Conservation (phyloP, 1,140 invertebrate genomes). For the Eufriesea mexicana region DNA sequence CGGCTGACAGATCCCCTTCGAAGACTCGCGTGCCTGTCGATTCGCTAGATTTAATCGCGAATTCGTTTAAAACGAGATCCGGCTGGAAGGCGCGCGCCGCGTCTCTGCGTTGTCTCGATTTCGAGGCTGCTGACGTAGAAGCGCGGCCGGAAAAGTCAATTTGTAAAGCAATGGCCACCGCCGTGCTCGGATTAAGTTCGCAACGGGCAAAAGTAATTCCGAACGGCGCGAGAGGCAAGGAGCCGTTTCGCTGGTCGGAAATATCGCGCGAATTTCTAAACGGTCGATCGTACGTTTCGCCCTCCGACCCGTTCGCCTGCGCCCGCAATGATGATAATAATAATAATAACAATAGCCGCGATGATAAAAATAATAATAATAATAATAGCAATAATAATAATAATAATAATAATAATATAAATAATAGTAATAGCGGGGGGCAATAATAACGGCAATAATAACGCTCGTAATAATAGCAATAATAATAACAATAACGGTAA, state of each 20-base stretch:
- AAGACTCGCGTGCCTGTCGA: slow-evolving; percentile 53
- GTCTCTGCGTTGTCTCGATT: slow-evolving; percentile 15
- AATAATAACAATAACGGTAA: slow-evolving; percentile 76
- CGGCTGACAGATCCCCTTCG: slow-evolving; percentile 42
- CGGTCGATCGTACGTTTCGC: slow-evolving; percentile 10
- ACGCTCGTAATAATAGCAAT: slow-evolving; percentile 71
- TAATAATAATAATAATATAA: slow-evolving; percentile 66
- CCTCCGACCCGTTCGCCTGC: not conserved
- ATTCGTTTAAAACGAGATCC: slow-evolving; percentile 45
- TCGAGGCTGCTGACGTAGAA: slow-evolving; percentile 7
- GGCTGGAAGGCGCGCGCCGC: not conserved
- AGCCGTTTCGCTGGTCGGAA: not conserved
- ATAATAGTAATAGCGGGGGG: slow-evolving; percentile 70
- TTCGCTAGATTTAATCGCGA: slow-evolving; percentile 45
- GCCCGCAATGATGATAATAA: slow-evolving; percentile 39
- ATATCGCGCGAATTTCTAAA: slow-evolving; percentile 32
- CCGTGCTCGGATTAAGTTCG: slow-evolving; percentile 6
- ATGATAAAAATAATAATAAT: slow-evolving; percentile 46
- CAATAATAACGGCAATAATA: slow-evolving; percentile 72
- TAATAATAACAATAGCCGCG: slow-evolving; percentile 61
- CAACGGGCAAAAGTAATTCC: slow-evolving; percentile 21
- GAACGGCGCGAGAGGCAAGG: not conserved
- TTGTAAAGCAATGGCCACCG: slow-evolving; percentile 7
- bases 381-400: slow-evolving; percentile 28
- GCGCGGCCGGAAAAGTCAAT: not conserved